Conservation (phyloP, 2,113 vertebrate genomes). For the Thalassarche chlororhynchos region DNA sequence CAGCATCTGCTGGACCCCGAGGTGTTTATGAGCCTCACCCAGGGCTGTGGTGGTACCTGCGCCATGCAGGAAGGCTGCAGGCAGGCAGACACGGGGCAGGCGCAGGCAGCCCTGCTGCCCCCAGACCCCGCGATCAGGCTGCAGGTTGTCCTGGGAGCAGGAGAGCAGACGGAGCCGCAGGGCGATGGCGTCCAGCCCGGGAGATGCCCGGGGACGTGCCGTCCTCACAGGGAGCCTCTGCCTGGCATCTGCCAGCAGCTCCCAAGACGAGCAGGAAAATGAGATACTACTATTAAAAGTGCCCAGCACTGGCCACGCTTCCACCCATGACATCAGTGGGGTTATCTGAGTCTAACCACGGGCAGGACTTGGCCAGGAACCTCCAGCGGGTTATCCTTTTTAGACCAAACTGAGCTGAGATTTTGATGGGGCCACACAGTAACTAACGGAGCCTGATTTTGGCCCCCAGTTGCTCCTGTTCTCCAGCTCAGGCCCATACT, state of each 20-base stretch:
- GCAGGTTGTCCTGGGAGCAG: background rate
- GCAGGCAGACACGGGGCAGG: background rate
- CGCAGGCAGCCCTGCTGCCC: background rate
- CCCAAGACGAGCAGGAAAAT: background rate
- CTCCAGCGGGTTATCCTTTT: background rate
- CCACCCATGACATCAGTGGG: conserved; percentile 17
- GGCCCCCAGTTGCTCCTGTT: background rate
- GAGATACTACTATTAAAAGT: conserved; percentile 54
- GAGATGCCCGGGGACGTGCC: background rate
- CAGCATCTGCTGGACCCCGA: background rate
- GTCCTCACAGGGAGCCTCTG: background rate
- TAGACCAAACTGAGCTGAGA: background rate
- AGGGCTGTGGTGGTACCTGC: background rate
- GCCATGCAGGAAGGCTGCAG: rapidly evolving
- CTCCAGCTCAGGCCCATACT: background rate
- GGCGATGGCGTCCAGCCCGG: background rate
- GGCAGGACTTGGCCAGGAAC: conserved; percentile 22
- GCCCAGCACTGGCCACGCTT: conserved; percentile 15
- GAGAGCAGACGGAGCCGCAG: background rate
- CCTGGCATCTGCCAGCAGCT: background rate
- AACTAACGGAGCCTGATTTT: rapidly evolving
- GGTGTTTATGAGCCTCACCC: background rate
- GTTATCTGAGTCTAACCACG: background rate
- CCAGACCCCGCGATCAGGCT: background rate
- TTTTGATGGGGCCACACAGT: background rate